These are phyloP conservation scores for Hypsopygia costalis DNA, from an alignment of 2,888 invertebrate genomes.

Conservation along the genomic window DNA sequence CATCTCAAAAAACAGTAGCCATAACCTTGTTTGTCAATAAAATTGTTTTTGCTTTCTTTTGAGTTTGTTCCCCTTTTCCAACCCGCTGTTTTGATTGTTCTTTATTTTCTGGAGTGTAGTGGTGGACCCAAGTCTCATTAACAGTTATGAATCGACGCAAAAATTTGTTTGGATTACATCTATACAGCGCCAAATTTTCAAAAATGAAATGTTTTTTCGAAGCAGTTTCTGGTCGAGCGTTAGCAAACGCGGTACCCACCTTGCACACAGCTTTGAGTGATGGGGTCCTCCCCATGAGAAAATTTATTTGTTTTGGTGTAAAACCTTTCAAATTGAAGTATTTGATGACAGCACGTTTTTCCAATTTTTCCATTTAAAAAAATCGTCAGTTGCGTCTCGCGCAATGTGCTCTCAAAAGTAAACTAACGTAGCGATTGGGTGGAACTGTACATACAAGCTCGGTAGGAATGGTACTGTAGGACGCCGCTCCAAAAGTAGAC, in stretches of 20 bases:
- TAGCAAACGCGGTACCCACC: conserved; percentile 18
- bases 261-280: background rate
- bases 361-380: too few relatives aligned
- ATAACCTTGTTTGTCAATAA: conserved; percentile 11
- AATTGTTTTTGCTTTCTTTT: conserved; percentile 5
- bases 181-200: background rate
- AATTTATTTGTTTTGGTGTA: too few relatives aligned
- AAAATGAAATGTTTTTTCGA: background rate
- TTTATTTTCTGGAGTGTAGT: conserved; percentile 15
- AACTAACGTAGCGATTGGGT: too few relatives aligned
- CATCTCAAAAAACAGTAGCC: too few relatives aligned
- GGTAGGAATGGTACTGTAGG: too few relatives aligned
- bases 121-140: conserved; percentile 20
- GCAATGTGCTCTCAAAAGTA: too few relatives aligned
- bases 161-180: conserved; percentile 7
- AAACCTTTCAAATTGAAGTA: too few relatives aligned
- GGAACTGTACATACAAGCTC: too few relatives aligned
- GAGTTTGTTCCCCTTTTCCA: conserved; percentile 1
- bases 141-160: conserved; percentile 19
- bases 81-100: conserved; percentile 13
- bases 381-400: too few relatives aligned
- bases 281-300: too few relatives aligned
- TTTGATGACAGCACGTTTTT: too few relatives aligned
- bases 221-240: background rate
- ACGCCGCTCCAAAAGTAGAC: too few relatives aligned